These are phyloP conservation scores for Heterohyrax brucei DNA, from an alignment of 2,797 vertebrate species.

Conservation along the genomic window DNA sequence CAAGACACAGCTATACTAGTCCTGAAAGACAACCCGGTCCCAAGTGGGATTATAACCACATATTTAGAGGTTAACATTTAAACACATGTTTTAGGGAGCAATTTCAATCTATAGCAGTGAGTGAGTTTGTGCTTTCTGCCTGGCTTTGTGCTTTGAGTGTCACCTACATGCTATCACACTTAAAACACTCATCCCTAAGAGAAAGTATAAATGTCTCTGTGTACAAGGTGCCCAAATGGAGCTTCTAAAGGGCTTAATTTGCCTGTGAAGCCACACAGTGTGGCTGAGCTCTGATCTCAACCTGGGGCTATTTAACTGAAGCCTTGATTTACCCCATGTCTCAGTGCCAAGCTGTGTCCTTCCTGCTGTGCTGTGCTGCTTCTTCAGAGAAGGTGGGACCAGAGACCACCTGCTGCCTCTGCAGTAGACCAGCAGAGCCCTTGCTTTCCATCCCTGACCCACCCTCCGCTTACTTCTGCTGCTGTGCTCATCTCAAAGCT, in stretches of 20 bases:
- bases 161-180: background rate
- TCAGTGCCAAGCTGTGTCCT: background rate
- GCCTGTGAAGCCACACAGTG: background rate
- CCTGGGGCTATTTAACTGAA: background rate
- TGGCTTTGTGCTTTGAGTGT: background rate
- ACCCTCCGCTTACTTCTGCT: background rate
- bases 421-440: background rate
- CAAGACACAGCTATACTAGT: too few relatives aligned
- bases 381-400: background rate
- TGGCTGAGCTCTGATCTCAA: background rate
- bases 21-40: too few relatives aligned
- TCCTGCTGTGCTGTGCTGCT: background rate
- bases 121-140: background rate
- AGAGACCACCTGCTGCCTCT: background rate
- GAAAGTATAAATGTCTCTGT: background rate
- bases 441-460: background rate
- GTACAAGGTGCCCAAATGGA: slow-evolving; percentile 4
- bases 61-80: too few relatives aligned
- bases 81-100: too few relatives aligned
- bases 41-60: too few relatives aligned
- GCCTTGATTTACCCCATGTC: background rate
- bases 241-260: background rate
- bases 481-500: background rate
- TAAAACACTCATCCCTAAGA: background rate
- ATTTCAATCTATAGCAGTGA: background rate